Conservation (phyloP, 1,140 invertebrate species). For the Dolichoris vasculosae region DNA sequence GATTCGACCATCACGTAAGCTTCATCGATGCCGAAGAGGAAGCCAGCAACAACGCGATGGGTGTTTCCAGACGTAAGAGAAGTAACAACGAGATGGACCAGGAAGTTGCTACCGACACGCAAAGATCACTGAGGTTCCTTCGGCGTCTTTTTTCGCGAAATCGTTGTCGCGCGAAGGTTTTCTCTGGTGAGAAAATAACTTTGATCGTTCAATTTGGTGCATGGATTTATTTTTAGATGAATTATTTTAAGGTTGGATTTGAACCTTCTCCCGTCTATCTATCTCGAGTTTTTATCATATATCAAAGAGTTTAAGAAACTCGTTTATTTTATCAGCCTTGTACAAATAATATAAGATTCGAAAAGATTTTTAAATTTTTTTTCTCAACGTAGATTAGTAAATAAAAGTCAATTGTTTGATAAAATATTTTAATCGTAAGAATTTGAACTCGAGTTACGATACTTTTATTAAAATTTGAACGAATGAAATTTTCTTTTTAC, state of each 20-base stretch:
- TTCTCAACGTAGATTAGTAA: no score
- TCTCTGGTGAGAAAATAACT: slow-evolving; percentile 46
- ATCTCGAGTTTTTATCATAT: not conserved
- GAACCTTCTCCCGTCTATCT: not conserved
- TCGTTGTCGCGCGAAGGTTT: not conserved
- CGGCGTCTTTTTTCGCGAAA: slow-evolving; percentile 50
- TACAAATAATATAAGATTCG: no score
- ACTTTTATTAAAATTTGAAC: no score
- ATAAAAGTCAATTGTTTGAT: no score
- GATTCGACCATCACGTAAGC: slow-evolving; percentile 77
- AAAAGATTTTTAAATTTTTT: no score
- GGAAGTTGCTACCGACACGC: slow-evolving; percentile 59
- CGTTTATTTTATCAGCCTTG: no score
- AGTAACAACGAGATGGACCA: slow-evolving; percentile 66
- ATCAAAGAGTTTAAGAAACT: no score
- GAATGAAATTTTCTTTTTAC: no score
- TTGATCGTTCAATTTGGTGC: not conserved
- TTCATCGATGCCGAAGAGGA: slow-evolving; percentile 70
- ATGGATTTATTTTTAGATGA: not conserved
- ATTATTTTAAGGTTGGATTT: not conserved
- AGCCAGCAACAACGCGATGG: slow-evolving; percentile 41
- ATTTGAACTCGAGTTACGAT: no score
- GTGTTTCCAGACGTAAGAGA: slow-evolving; percentile 63
- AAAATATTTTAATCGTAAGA: no score
- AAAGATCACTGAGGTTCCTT: slow-evolving; percentile 55